Percentiles rank a stretch among this genome's conserved stretches.
phyloP scores from a whole-genome alignment of 2,797 vertebrate species.

The Chanos chanos region DNA sequence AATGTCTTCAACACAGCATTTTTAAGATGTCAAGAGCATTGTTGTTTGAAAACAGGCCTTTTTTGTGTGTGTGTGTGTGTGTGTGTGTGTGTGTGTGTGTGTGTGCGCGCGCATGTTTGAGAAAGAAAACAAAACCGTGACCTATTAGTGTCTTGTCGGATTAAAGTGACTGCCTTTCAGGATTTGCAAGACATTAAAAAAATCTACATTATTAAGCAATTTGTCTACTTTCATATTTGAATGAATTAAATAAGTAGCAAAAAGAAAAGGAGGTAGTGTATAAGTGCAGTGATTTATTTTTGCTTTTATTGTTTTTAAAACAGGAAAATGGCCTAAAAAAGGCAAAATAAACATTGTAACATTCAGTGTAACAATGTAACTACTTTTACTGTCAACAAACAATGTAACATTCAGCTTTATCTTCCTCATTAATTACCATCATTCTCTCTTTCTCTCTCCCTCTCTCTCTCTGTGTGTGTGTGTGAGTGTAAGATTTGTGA shows the following conservation, averaged over 20 bases:
- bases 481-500: conserved; percentile 31
- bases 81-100: background rate
- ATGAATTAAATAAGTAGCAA: too few relatives aligned
- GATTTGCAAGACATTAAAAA: conserved; percentile 11
- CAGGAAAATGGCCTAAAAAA: background rate
- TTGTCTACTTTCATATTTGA: conserved; percentile 9
- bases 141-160: conserved; percentile 59
- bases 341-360: background rate
- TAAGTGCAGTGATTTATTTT: background rate
- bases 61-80: conserved; percentile 54
- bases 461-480: background rate
- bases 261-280: too few relatives aligned
- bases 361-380: too few relatives aligned
- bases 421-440: background rate
- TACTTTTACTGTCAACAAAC: background rate
- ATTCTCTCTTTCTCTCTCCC: background rate
- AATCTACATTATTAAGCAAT: conserved; percentile 21
- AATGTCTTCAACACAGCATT: conserved; percentile 52
- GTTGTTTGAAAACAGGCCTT: conserved; percentile 37
- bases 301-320: background rate
- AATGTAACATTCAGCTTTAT: background rate
- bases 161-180: conserved; percentile 39
- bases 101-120: conserved; percentile 1
- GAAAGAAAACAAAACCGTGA: conserved; percentile 60
- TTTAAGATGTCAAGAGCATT: conserved; percentile 56